A percentile compares a stretch with the other conserved stretches of the same genome.
These are phyloP conservation scores for Trinorchestia longiramus DNA, from an alignment of 1,140 invertebrate species.

Conservation along the genomic window DNA sequence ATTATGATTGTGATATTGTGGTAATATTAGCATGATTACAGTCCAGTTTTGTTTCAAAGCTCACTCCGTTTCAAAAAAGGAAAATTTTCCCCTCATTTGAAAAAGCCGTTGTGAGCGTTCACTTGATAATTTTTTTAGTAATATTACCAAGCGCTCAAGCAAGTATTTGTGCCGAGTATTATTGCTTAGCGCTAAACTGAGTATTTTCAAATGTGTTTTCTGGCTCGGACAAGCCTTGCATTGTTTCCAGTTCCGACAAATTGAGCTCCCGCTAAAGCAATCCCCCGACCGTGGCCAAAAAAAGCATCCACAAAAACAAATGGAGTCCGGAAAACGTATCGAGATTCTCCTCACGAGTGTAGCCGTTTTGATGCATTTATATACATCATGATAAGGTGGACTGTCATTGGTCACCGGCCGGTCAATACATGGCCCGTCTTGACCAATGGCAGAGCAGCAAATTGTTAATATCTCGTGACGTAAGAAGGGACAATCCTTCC, in stretches of 20 bases:
- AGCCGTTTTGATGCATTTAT: conserved; percentile 51
- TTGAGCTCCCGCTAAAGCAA: background rate
- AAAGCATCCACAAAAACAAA: conserved; percentile 15
- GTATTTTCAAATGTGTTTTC: conserved; percentile 2
- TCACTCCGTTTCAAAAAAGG: too few relatives aligned
- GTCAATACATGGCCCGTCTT: conserved; percentile 39
- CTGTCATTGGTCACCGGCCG: conserved; percentile 31
- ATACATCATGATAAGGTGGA: conserved; percentile 47
- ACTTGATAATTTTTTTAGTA: too few relatives aligned
- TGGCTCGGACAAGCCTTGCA: background rate
- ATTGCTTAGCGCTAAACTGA: background rate
- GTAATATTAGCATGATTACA: too few relatives aligned
- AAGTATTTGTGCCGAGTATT: too few relatives aligned
- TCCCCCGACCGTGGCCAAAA: background rate
- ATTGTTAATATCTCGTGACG: conserved; percentile 42
- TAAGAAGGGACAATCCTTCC: conserved; percentile 28
- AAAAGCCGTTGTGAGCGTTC: too few relatives aligned
- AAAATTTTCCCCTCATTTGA: too few relatives aligned
- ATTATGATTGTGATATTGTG: too few relatives aligned
- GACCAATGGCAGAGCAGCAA: conserved; percentile 47
- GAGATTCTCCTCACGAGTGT: conserved; percentile 8
- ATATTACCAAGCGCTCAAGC: too few relatives aligned
- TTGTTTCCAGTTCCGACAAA: background rate
- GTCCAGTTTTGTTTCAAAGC: too few relatives aligned
- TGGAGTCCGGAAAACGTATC: conserved; percentile 19